A percentile compares a stretch with the other conserved stretches of the same genome.
Evolutionary conservation across 2,113 vertebrate species (phyloP).

Genomic region (Crotalus viridis): DNA sequence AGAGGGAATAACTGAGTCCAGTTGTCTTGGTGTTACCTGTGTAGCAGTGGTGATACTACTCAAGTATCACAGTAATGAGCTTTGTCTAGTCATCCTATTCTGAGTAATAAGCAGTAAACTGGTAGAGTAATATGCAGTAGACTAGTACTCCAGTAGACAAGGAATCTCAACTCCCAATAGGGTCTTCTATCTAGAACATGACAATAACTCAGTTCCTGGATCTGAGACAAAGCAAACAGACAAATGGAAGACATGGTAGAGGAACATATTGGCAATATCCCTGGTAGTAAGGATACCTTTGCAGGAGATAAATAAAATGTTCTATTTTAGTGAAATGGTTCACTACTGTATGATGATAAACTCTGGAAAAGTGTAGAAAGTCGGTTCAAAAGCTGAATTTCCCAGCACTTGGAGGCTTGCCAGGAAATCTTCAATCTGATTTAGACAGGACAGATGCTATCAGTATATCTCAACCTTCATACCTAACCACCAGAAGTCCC

Average conservation of each 20-base stretch:
- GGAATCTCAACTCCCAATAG: not conserved
- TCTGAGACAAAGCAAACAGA: not conserved
- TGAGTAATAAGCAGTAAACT: not conserved
- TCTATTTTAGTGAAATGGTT: not conserved
- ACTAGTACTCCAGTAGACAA: not conserved
- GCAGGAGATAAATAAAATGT: not conserved
- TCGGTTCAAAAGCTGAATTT: not conserved
- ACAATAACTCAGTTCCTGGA: not conserved
- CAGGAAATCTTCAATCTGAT: not conserved
- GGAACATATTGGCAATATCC: not conserved
- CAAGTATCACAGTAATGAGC: not conserved
- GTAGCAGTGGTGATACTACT: not conserved
- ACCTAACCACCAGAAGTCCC: not conserved
- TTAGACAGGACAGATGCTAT: not conserved
- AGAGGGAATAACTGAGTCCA: not conserved
- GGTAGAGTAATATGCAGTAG: not conserved
- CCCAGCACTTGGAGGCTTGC: not conserved
- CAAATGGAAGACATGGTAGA: not conserved
- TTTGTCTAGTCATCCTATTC: not conserved
- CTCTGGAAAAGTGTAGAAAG: not conserved
- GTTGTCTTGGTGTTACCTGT: not conserved
- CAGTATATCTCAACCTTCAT: not conserved
- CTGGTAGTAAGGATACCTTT: not conserved
- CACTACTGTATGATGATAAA: not conserved
- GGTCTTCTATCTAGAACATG: not conserved